These are phyloP conservation scores for Ectemnius continuus DNA, from an alignment of 2,888 invertebrate species.

Conservation along the genomic window DNA sequence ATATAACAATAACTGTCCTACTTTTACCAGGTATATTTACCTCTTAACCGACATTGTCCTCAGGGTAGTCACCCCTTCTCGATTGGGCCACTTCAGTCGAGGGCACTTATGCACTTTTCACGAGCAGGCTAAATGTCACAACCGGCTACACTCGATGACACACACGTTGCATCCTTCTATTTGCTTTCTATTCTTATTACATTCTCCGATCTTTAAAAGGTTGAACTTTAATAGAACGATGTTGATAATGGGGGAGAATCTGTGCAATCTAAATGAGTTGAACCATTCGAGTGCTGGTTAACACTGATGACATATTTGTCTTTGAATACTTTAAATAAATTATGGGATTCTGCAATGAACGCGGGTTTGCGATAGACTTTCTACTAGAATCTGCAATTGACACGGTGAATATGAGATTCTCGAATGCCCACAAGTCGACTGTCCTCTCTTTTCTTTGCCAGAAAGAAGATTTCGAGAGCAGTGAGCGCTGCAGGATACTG, in stretches of 20 bases:
- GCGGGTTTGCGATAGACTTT: neutral
- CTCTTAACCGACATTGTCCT: constrained; percentile 55
- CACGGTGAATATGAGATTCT: constrained; percentile 50
- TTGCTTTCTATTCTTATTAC: too few species aligned
- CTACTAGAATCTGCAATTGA: neutral
- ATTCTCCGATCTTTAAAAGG: too few species aligned
- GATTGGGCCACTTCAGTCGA: constrained; percentile 23
- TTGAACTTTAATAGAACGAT: too few species aligned
- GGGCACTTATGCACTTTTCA: constrained; percentile 19
- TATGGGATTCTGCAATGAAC: too few species aligned
- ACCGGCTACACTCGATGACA: neutral
- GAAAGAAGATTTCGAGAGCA: constrained; percentile 27
- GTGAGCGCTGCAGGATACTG: constrained; percentile 34
- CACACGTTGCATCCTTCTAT: neutral
- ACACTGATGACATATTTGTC: too few species aligned
- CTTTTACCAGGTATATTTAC: constrained; percentile 54
- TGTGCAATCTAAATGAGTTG: too few species aligned
- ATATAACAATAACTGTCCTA: constrained; percentile 29
- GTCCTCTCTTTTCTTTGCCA: constrained; percentile 18
- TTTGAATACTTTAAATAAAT: too few species aligned
- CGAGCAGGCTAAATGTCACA: constrained; percentile 21
- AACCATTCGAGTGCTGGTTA: too few species aligned
- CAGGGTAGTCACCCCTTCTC: constrained; percentile 17
- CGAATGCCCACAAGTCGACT: constrained; percentile 46
- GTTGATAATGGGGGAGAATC: too few species aligned